These are phyloP conservation scores for Glossophaga mutica DNA, from an alignment of 2,797 vertebrate species.

Conservation along the genomic window DNA sequence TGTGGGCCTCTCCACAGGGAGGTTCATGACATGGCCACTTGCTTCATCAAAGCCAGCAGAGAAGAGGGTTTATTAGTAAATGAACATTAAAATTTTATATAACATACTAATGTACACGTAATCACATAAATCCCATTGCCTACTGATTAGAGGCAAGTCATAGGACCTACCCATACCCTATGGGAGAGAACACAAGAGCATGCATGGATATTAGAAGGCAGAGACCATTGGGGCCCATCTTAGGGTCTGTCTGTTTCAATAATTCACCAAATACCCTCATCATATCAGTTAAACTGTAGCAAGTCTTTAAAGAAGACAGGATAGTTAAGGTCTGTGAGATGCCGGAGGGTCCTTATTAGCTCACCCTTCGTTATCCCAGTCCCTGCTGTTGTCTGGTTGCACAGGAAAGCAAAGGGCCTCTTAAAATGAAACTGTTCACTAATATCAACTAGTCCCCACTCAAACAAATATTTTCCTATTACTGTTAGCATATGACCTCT, in stretches of 20 bases:
- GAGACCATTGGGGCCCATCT: neutral
- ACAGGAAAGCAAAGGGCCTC: constrained; percentile 28
- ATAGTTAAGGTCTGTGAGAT: neutral
- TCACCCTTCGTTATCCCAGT: neutral
- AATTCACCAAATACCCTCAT: neutral
- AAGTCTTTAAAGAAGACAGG: neutral
- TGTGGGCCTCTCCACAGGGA: fast-evolving
- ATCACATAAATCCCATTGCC: neutral
- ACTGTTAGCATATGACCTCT: neutral
- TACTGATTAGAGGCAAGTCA: neutral
- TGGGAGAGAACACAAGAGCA: neutral
- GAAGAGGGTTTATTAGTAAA: neutral
- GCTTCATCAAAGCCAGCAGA: neutral
- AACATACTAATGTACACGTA: neutral
- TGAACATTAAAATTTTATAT: neutral
- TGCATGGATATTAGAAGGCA: neutral
- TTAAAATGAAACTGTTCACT: constrained; percentile 42
- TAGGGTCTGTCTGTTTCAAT: neutral
- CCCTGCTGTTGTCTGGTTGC: neutral
- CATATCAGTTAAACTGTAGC: neutral
- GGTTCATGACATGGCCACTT: neutral
- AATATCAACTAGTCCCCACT: neutral
- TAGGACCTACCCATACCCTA: neutral
- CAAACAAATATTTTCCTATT: neutral
- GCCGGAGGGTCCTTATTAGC: neutral